phyloP scores from a whole-genome alignment of 2,113 vertebrate species.

The Dromiciops gliroides region DNA sequence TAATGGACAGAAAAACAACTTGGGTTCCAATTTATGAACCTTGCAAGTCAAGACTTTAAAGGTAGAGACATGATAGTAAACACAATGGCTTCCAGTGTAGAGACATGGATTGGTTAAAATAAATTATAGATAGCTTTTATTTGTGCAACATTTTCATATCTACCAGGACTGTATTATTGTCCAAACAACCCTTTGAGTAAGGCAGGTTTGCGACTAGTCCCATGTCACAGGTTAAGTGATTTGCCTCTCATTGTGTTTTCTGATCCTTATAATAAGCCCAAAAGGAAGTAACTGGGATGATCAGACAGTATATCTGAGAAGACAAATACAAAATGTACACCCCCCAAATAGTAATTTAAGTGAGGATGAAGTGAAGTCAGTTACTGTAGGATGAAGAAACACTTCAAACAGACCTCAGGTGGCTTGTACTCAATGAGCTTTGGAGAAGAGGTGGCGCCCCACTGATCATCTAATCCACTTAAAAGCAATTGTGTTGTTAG shows the following conservation, averaged over 20 bases:
- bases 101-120: too few relatives aligned
- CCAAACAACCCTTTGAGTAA: neutral
- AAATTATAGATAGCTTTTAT: neutral
- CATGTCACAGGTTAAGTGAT: neutral
- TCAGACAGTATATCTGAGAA: neutral
- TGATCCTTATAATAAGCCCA: neutral
- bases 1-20: neutral
- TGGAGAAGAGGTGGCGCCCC: neutral
- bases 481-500: neutral
- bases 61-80: neutral
- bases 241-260: neutral
- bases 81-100: too few relatives aligned
- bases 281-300: neutral
- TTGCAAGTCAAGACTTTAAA: neutral
- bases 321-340: neutral
- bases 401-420: too few relatives aligned
- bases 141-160: neutral
- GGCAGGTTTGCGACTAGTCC: neutral
- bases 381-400: neutral
- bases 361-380: neutral
- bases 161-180: neutral
- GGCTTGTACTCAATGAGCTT: neutral
- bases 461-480: neutral
- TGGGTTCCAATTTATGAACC: neutral
- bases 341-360: neutral